These are phyloP conservation scores for Otolemur crassicaudatus DNA, from an alignment of 2,797 vertebrate species.

Conservation along the genomic window DNA sequence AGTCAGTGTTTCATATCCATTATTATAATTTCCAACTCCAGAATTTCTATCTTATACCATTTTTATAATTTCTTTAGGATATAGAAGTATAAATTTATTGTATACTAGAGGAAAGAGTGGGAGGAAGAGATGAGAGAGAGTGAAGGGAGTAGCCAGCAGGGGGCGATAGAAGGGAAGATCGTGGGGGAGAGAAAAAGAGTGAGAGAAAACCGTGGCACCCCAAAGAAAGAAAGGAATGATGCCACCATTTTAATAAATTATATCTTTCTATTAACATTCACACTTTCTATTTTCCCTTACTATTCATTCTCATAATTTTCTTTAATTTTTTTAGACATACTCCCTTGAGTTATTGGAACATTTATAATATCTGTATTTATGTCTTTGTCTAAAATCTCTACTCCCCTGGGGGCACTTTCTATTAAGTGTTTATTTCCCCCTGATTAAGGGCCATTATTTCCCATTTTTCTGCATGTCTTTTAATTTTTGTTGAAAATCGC, in stretches of 20 bases:
- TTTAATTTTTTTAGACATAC: not conserved
- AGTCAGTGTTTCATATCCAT: not conserved
- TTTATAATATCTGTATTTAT: not conserved
- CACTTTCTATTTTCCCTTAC: not conserved
- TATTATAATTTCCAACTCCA: not conserved
- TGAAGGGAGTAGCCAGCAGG: too few species aligned
- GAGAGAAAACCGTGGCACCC: too few species aligned
- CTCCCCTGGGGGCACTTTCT: not conserved
- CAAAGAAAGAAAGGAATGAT: too few species aligned
- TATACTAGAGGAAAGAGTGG: too few species aligned
- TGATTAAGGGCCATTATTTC: not conserved
- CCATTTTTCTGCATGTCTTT: not conserved
- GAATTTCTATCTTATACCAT: not conserved
- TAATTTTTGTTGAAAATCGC: not conserved
- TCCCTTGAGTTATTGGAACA: not conserved
- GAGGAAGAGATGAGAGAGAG: too few species aligned
- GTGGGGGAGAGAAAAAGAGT: too few species aligned
- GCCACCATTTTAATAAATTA: not conserved
- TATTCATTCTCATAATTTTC: not conserved
- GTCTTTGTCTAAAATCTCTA: not conserved
- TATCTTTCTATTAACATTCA: not conserved
- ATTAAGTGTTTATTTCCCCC: not conserved
- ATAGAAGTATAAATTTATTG: too few species aligned
- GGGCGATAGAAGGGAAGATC: too few species aligned
- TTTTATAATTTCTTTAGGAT: not conserved